Conservation (phyloP, 2,113 vertebrate genomes). For the Rhegmatorhina hoffmannsi region DNA sequence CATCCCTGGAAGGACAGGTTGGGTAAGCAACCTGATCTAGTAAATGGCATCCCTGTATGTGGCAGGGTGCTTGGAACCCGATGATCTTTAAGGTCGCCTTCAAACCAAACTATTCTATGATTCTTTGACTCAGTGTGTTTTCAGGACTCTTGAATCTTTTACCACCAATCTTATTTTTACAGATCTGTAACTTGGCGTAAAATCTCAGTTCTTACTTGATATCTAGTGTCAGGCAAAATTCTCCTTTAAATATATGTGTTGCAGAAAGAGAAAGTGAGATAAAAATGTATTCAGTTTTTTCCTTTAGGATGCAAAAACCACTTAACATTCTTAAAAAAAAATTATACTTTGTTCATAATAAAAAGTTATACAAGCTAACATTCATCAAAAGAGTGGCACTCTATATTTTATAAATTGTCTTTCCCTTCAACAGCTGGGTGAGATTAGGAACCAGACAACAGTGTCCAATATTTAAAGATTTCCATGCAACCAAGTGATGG, state of each 20-base stretch:
- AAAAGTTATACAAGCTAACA: neutral
- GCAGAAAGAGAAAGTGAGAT: neutral
- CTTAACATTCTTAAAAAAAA: neutral
- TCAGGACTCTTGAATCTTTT: slow-evolving; percentile 7
- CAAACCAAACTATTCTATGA: neutral
- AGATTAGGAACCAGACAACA: neutral
- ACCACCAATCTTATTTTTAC: neutral
- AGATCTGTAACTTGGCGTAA: slow-evolving; percentile 30
- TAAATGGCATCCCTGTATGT: neutral
- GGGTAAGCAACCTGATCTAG: no score
- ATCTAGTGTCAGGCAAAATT: slow-evolving; percentile 41
- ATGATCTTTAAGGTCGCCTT: neutral
- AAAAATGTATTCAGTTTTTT: neutral
- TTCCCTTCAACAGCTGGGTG: neutral
- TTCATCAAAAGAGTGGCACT: neutral
- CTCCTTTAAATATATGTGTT: neutral
- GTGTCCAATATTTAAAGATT: neutral
- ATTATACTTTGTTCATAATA: neutral
- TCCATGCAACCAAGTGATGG: neutral
- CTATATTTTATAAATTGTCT: neutral
- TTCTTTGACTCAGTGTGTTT: neutral
- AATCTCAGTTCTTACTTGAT: slow-evolving; percentile 24
- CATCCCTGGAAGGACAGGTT: neutral
- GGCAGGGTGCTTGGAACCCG: neutral
- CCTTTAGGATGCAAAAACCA: neutral